Percentiles rank a stretch among this genome's conserved stretches.
These are phyloP conservation scores for Lamellibrachia satsuma DNA, from an alignment of 2,888 invertebrate species.

Conservation along the genomic window DNA sequence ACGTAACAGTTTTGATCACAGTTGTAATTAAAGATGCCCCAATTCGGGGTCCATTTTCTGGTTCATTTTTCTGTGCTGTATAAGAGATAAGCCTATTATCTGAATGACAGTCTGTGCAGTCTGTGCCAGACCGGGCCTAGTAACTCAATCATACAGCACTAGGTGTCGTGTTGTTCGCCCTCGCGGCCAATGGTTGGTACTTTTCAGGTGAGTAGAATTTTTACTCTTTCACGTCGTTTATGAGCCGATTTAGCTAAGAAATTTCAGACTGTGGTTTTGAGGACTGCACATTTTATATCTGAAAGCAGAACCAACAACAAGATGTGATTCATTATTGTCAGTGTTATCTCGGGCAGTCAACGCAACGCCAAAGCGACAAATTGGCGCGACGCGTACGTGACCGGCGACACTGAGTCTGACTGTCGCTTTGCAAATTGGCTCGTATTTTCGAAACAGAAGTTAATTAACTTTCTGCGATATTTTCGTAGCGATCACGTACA, in stretches of 20 bases:
- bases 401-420: too few relatives aligned
- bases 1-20: too few relatives aligned
- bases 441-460: background rate
- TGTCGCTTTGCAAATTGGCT: too few relatives aligned
- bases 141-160: background rate
- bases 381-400: background rate
- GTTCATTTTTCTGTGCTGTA: too few relatives aligned
- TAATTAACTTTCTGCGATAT: background rate
- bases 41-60: too few relatives aligned
- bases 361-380: background rate
- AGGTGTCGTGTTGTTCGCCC: slow-evolving; percentile 4
- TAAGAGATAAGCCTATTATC: too few relatives aligned
- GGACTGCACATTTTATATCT: background rate
- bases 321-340: background rate
- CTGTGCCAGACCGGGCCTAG: background rate
- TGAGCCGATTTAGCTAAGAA: background rate
- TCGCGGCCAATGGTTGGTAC: background rate
- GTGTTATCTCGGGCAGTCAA: background rate
- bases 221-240: background rate
- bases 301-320: background rate
- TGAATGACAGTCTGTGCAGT: too few relatives aligned
- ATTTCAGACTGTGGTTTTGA: background rate
- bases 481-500: background rate
- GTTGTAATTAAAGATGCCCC: too few relatives aligned
- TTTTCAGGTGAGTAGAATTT: background rate